Percentiles rank a stretch among this genome's conserved stretches.
Evolutionary conservation across 2,888 invertebrate genomes (phyloP).

Genomic region (Allygus modestus): DNA sequence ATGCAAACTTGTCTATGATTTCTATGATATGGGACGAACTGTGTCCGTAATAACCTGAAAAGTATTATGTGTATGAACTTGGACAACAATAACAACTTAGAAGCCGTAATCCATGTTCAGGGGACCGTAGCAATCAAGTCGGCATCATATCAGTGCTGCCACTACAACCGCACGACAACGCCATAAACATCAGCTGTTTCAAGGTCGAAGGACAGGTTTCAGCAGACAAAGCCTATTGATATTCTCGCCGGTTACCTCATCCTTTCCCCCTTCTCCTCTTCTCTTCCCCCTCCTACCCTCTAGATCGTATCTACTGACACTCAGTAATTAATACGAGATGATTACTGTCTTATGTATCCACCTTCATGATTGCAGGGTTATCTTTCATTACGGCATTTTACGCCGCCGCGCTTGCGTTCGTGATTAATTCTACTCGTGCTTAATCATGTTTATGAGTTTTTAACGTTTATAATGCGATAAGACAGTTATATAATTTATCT

Average conservation of each 20-base stretch:
- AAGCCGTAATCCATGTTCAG: conserved; percentile 3
- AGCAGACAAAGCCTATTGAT: conserved; percentile 18
- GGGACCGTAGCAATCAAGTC: neutral
- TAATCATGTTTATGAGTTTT: neutral
- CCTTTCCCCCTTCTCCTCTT: neutral
- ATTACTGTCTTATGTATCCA: neutral
- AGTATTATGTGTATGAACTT: too few species aligned
- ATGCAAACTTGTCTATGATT: too few species aligned
- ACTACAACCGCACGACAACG: conserved; percentile 15
- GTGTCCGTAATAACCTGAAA: too few species aligned
- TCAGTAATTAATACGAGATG: conserved; percentile 4
- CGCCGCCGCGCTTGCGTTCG: neutral
- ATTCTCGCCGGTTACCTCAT: conserved; percentile 17
- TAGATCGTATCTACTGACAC: conserved; percentile 15
- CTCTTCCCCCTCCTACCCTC: neutral
- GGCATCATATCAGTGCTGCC: conserved; percentile 6
- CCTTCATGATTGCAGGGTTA: neutral
- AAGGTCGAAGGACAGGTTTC: conserved; percentile 5
- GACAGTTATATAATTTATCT: too few species aligned
- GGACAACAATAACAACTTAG: too few species aligned
- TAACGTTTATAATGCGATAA: too few species aligned
- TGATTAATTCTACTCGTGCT: conserved; percentile 4
- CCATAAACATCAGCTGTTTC: conserved; percentile 14
- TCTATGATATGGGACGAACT: too few species aligned
- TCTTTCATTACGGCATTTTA: conserved; percentile 23